phyloP scores from a whole-genome alignment of 2,888 invertebrate species.

The Teleiodes luculella region DNA sequence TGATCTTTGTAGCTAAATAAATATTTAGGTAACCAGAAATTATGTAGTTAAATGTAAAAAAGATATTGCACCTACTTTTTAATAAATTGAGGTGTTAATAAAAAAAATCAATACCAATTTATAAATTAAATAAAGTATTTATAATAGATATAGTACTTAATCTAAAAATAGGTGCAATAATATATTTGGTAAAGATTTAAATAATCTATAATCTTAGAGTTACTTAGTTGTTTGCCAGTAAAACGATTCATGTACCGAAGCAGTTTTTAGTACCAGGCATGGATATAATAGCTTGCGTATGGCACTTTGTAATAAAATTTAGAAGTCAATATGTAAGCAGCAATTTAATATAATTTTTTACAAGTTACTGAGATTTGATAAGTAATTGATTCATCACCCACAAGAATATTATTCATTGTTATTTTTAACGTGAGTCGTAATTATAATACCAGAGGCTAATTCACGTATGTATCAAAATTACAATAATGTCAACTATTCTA shows the following conservation, averaged over 20 bases:
- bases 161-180: no score
- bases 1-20: constrained; percentile 38
- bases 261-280: background rate
- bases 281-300: background rate
- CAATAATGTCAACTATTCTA: no score
- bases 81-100: background rate
- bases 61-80: background rate
- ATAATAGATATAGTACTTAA: background rate
- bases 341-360: background rate
- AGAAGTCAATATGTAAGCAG: background rate
- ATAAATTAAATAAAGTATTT: background rate
- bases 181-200: background rate
- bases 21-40: background rate
- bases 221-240: background rate
- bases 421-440: no score
- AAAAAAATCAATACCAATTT: background rate
- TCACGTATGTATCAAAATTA: no score
- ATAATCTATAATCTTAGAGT: background rate
- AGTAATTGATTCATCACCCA: background rate
- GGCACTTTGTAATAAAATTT: background rate
- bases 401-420: background rate
- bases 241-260: background rate
- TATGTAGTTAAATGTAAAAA: background rate
- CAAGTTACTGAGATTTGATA: background rate
- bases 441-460: no score